Conservation (phyloP, 1,140 invertebrate genomes). For the Sipha flava region DNA sequence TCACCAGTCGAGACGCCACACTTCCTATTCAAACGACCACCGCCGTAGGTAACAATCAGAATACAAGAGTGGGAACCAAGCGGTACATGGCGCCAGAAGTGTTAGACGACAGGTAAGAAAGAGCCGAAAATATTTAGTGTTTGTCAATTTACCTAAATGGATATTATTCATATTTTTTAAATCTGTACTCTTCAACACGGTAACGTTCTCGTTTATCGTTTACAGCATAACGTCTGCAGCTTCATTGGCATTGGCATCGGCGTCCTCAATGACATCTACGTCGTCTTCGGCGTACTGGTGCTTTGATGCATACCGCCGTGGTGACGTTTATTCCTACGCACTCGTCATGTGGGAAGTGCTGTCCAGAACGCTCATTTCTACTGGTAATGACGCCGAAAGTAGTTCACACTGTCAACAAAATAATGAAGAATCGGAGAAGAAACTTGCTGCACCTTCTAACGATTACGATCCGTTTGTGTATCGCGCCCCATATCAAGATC, state of each 20-base stretch:
- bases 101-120: constrained; percentile 65
- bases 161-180: neutral
- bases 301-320: constrained; percentile 79
- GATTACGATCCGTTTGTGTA: neutral
- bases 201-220: too few species aligned
- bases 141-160: neutral
- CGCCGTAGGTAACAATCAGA: constrained; percentile 48
- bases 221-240: neutral
- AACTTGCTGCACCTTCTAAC: neutral
- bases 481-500: constrained; percentile 68
- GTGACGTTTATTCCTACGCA: constrained; percentile 84
- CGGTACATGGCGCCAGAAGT: constrained; percentile 93
- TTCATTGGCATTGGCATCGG: neutral
- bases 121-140: too few species aligned
- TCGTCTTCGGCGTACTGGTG: constrained; percentile 43
- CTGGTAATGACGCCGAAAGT: constrained; percentile 48
- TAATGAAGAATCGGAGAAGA: neutral
- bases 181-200: neutral
- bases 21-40: neutral
- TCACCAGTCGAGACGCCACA: constrained; percentile 46
- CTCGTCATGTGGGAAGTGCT: constrained; percentile 87
- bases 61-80: constrained; percentile 64
- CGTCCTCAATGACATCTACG: neutral
- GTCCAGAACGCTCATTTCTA: constrained; percentile 49
- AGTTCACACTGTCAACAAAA: constrained; percentile 56